A percentile compares a stretch with the other conserved stretches of the same genome.
Evolutionary conservation across 1,140 invertebrate species (phyloP).

Genomic region (Armadillidium nasatum): DNA sequence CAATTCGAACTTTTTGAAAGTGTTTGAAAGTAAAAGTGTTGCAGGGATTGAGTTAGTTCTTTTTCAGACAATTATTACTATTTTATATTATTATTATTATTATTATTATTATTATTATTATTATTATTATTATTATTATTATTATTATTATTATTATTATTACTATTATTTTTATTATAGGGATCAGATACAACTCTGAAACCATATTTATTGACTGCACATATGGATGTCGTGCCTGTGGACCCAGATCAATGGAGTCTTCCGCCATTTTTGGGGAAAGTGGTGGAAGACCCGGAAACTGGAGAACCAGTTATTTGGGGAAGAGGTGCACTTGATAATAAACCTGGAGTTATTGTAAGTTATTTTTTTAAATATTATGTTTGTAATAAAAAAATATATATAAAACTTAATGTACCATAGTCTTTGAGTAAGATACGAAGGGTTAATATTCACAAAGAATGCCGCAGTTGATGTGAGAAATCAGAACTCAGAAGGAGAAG

Average conservation of each 20-base stretch:
- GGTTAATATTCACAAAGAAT: no score
- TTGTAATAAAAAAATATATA: no score
- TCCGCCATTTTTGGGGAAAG: conserved; percentile 54
- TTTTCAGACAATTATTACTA: neutral
- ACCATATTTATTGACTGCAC: conserved; percentile 56
- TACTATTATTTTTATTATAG: neutral
- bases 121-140: neutral
- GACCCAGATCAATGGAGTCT: conserved; percentile 52
- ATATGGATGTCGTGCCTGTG: conserved; percentile 60
- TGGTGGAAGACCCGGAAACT: conserved; percentile 49
- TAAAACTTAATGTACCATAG: no score
- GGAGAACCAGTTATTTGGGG: conserved; percentile 53
- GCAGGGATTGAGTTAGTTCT: no score
- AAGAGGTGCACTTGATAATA: conserved; percentile 58
- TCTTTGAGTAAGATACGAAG: no score
- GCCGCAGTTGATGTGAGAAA: no score
- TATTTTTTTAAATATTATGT: neutral
- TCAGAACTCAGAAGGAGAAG: no score
- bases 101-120: neutral
- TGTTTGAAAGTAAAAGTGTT: no score
- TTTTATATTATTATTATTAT: neutral
- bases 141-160: conserved; percentile 1
- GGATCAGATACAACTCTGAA: conserved; percentile 48
- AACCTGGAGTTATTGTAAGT: conserved; percentile 53
- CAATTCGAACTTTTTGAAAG: no score